Evolutionary conservation across 1,140 invertebrate species (phyloP), one percentile per base, ranked within the genome.

Genomic region (Pemphigus obesinymphae): DNA sequence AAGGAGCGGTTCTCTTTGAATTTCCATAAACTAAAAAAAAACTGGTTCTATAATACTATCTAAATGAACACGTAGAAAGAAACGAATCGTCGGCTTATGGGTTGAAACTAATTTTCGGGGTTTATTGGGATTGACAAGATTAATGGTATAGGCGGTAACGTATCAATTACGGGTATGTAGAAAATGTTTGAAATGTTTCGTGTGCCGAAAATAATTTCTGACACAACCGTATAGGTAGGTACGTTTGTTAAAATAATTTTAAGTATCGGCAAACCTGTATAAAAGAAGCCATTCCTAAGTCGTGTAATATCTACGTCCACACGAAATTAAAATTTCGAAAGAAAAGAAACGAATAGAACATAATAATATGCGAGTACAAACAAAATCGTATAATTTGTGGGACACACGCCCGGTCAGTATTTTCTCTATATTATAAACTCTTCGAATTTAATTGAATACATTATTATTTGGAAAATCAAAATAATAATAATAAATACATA

Each of bases 1-100:
- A n/a, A n/a, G n/a, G n/a, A 53, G 72, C 10, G 72, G 17, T n/a
- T 34, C 72, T 34, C 13, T 58, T 78, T 78, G 50, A 3, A 40
- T 55, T 78, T 78, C 50, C 15, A 48, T 37, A 26, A 31, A n/a
- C 73, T 78, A 75, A 75, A 75, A 75, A 23, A 10, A 53, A 53
- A 75, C n/a, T 37, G 68, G 68, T 43, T 70, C 15, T 70, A 70
- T 26, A 43, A 70, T 70, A 45, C 43, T 29, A 15, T 70, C 29
- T 70, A 45, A 26, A 66, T 45, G 26, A 70, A 70, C 31, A 70
- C 40, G 37, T 70, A 70, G 23, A 43, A 70, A 70, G 40, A 13
- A 20, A 45, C n/a, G 45, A n/a, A 45, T 34, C 10, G 43, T 45
- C 43, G 43, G n/a, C 29, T 8, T 11, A 45, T 15, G 6, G 53